Evolutionary conservation across 2,113 vertebrate genomes (phyloP).

Genomic region (Sander lucioperca): DNA sequence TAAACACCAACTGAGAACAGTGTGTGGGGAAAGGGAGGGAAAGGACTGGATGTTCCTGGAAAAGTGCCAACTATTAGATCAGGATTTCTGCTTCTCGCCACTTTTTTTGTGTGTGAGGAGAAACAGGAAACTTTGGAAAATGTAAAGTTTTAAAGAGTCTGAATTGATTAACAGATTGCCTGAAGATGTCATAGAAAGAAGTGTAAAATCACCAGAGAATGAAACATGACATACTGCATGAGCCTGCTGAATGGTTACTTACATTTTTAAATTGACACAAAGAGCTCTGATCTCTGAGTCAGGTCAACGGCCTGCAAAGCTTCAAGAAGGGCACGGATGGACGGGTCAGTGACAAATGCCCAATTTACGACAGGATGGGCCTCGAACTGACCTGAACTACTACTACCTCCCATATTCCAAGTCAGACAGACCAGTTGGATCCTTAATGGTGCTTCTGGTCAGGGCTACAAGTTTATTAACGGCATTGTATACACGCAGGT

Average conservation of each 20-base stretch:
- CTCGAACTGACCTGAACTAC: too few species aligned
- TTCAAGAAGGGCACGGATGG: too few species aligned
- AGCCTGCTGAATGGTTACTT: neutral
- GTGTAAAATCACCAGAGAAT: neutral
- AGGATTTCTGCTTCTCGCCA: too few species aligned
- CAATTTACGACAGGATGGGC: too few species aligned
- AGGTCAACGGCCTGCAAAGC: too few species aligned
- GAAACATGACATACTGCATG: neutral
- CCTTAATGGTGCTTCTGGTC: constrained; percentile 15
- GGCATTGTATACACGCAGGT: constrained; percentile 25
- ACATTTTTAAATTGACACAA: too few species aligned
- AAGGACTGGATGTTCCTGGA: constrained; percentile 31
- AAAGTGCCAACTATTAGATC: neutral
- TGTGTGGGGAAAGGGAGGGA: neutral
- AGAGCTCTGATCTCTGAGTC: too few species aligned
- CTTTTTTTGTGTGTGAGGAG: too few species aligned
- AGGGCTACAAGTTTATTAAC: constrained; percentile 36
- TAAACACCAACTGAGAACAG: neutral
- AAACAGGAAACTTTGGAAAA: neutral
- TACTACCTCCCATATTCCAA: constrained; percentile 3
- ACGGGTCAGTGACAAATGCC: too few species aligned
- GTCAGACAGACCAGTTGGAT: constrained; percentile 8
- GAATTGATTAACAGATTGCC: neutral
- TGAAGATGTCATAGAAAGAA: neutral
- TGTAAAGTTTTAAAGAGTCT: neutral